Base-by-base conservation (phyloP, 1,140 invertebrate species). In the Spodoptera litura region DNA sequence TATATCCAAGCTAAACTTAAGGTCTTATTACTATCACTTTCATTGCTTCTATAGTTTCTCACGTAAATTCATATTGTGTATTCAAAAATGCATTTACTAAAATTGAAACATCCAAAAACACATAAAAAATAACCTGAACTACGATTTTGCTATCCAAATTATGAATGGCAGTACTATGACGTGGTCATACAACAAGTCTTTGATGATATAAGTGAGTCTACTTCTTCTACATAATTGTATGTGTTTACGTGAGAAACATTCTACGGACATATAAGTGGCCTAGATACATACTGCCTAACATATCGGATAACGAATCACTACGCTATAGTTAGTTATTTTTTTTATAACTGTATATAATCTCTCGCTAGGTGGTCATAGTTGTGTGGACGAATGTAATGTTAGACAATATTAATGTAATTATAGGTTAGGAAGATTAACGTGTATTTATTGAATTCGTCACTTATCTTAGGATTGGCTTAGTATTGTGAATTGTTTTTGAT, bases 231-330 rank as follows among this genome's bases (percentile, higher is more conserved):
- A 25, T 4, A 8, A n/a, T 12, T 4, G 25, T 61, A 61, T 25
- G 38, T 55, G 55, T 76, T 64, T 64, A 58, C 61, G 15, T 38
- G 44, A 53, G 10, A 58, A 76, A 15, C 59, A 6, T 51, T 20
- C 11, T 49, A 82, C 58, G 51, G 79, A 75, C 79, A 74, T 87
- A 66, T 87, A 77, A 64, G 86, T 88, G 88, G 89, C 87, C 89
- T 92, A 89, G 85, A 80, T 52, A 87, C 76, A 81, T 88, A 89
- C 85, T 89, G 90, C 88, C 89, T 91, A 83, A 93, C 91, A 93
- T 93, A 93, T 93, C 90, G 87, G 81, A 88, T 83, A 78, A 86
- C 78, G 81, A 86, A 91, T 88, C 85, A 89, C 55, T 89, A 84
- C 76, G 87, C 88, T 88, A 85, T 85, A 90, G 79, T 85, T 83